Evolutionary conservation across 64 coral and sea anemone genomes (phyloP).

Genomic region (Porites australiensis): DNA sequence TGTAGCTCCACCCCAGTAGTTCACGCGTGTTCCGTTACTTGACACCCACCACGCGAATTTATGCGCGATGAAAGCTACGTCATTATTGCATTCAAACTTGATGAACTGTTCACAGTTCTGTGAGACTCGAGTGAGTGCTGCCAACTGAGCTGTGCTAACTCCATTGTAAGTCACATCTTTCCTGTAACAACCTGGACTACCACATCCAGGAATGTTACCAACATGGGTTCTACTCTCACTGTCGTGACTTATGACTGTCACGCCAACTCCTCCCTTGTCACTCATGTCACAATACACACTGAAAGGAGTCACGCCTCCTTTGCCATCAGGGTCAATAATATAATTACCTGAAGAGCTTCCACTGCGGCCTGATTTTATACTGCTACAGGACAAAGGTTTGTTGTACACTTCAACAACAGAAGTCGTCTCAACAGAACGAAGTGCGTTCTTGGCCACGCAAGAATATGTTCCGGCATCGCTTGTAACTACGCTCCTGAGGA

Average conservation of each 20-base stretch:
- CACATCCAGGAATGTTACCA: no score
- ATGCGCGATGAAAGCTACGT: neutral
- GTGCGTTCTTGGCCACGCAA: constrained; percentile 9
- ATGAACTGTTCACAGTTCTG: constrained; percentile 66
- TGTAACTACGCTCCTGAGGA: neutral
- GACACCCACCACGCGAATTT: neutral
- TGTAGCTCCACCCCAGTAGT: constrained; percentile 44
- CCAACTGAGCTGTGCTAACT: constrained; percentile 42
- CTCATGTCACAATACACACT: constrained; percentile 23
- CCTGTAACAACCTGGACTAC: constrained; percentile 36
- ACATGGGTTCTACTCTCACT: constrained; percentile 39
- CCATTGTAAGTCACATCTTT: constrained; percentile 43
- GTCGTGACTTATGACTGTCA: constrained; percentile 32
- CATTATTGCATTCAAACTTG: constrained; percentile 35
- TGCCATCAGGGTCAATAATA: constrained; percentile 4
- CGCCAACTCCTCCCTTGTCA: constrained; percentile 24
- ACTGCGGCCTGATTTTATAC: neutral
- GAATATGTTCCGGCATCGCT: constrained; percentile 17
- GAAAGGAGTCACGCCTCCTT: neutral
- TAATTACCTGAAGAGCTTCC: neutral
- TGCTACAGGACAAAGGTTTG: neutral
- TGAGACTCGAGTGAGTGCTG: constrained; percentile 27
- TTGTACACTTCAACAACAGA: neutral
- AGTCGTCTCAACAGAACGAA: neutral
- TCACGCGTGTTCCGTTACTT: constrained; percentile 17